These are phyloP conservation scores for Mellilla xanthometata DNA, from an alignment of 2,888 invertebrate species.

Conservation along the genomic window DNA sequence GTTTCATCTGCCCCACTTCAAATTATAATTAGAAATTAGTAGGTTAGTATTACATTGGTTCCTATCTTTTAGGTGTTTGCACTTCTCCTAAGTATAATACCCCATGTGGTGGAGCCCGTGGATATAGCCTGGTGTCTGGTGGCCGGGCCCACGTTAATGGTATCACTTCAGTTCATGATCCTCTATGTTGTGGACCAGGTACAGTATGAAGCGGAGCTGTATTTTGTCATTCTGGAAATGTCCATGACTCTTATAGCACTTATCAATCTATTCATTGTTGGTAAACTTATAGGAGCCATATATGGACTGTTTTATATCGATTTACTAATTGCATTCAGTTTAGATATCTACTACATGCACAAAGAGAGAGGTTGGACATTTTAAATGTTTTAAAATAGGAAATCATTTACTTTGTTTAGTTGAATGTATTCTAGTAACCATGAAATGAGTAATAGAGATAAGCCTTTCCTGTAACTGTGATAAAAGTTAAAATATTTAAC, in stretches of 20 bases:
- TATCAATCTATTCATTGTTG: slow-evolving; percentile 41
- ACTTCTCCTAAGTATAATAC: slow-evolving; percentile 68
- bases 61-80: slow-evolving; percentile 74
- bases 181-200: slow-evolving; percentile 73
- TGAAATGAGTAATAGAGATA: slow-evolving; percentile 4
- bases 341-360: slow-evolving; percentile 62
- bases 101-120: slow-evolving; percentile 66
- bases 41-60: slow-evolving; percentile 35
- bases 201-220: slow-evolving; percentile 64
- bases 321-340: slow-evolving; percentile 58
- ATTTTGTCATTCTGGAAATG: slow-evolving; percentile 56
- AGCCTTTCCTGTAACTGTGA: slow-evolving; percentile 23
- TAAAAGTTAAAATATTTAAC: slow-evolving; percentile 8
- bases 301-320: slow-evolving; percentile 69
- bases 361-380: slow-evolving; percentile 61
- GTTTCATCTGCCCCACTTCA: no score
- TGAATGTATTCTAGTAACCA: no score
- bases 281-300: slow-evolving; percentile 57
- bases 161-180: slow-evolving; percentile 61
- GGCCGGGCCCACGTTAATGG: slow-evolving; percentile 68
- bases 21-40: no score
- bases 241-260: slow-evolving; percentile 48
- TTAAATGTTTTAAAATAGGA: slow-evolving; percentile 30
- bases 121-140: slow-evolving; percentile 61
- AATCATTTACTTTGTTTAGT: no score